These are phyloP conservation scores for Condylura cristata DNA, from an alignment of 2,113 vertebrate genomes.

Conservation along the genomic window DNA sequence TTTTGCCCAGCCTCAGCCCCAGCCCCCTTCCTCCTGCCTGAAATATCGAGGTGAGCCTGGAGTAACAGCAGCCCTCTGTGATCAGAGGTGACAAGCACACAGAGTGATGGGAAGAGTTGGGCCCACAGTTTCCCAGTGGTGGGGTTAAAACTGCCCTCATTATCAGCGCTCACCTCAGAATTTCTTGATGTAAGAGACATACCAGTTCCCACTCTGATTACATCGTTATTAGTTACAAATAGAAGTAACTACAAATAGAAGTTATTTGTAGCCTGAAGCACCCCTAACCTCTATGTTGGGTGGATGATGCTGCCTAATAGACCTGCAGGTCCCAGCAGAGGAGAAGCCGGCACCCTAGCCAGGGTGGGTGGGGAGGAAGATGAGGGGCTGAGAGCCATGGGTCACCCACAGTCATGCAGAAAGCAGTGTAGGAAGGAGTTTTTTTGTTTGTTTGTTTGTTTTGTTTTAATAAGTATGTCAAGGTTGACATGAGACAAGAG, in stretches of 20 bases:
- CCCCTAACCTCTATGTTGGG: neutral
- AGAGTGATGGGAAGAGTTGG: neutral
- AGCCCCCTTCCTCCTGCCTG: neutral
- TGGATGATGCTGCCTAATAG: neutral
- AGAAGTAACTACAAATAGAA: too few relatives aligned
- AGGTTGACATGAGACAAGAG: neutral
- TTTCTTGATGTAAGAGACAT: neutral
- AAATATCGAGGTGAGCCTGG: neutral
- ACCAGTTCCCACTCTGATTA: neutral
- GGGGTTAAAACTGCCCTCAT: neutral
- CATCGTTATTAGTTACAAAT: neutral
- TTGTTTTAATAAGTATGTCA: neutral
- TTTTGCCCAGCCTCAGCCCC: neutral
- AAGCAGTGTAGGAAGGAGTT: neutral
- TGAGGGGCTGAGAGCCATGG: neutral
- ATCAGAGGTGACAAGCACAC: neutral
- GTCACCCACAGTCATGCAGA: neutral
- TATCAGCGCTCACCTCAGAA: neutral
- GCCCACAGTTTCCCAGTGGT: neutral
- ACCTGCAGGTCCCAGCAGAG: neutral
- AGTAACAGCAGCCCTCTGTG: neutral
- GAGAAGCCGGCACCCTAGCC: neutral
- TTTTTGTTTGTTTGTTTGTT: too few relatives aligned
- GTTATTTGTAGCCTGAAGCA: neutral
- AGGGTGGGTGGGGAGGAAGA: neutral